These are phyloP conservation scores for Quadroppia sp. DNA, from an alignment of 2,888 invertebrate genomes.

Conservation along the genomic window DNA sequence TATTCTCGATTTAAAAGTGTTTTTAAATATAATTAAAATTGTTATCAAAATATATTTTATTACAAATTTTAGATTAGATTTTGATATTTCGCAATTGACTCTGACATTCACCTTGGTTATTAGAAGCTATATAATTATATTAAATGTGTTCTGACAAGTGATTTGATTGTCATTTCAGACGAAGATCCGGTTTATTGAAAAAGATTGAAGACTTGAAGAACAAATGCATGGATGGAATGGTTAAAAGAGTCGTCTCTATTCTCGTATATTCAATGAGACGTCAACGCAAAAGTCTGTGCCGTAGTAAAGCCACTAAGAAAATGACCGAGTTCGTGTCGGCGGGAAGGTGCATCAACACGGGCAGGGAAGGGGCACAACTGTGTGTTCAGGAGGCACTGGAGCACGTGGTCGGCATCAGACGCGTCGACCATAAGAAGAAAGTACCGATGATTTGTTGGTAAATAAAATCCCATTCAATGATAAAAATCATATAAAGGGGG, in stretches of 20 bases:
- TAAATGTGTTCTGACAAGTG: too few species aligned
- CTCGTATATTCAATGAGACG: slow-evolving; percentile 33
- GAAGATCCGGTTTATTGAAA: neutral
- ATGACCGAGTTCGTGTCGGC: slow-evolving; percentile 16
- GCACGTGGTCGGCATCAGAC: slow-evolving; percentile 17
- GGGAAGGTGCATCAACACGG: slow-evolving; percentile 21
- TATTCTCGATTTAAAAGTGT: too few species aligned
- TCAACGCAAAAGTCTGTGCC: slow-evolving; percentile 1
- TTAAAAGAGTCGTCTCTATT: slow-evolving; percentile 22
- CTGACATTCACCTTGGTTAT: too few species aligned
- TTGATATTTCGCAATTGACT: too few species aligned
- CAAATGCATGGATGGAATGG: slow-evolving; percentile 27
- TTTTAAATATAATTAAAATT: too few species aligned
- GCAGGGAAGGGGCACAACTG: neutral
- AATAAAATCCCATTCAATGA: too few species aligned
- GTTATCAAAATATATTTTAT: too few species aligned
- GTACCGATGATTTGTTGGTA: slow-evolving; percentile 24
- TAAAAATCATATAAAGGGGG: too few species aligned
- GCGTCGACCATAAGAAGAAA: slow-evolving; percentile 13
- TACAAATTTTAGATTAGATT: too few species aligned
- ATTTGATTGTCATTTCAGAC: neutral
- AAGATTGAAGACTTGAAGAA: slow-evolving; percentile 36
- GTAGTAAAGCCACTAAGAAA: slow-evolving; percentile 18
- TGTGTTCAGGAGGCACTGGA: neutral
- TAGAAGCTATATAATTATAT: too few species aligned